phyloP scores from a whole-genome alignment of 1,140 invertebrate genomes.

The Aethina tumida region DNA sequence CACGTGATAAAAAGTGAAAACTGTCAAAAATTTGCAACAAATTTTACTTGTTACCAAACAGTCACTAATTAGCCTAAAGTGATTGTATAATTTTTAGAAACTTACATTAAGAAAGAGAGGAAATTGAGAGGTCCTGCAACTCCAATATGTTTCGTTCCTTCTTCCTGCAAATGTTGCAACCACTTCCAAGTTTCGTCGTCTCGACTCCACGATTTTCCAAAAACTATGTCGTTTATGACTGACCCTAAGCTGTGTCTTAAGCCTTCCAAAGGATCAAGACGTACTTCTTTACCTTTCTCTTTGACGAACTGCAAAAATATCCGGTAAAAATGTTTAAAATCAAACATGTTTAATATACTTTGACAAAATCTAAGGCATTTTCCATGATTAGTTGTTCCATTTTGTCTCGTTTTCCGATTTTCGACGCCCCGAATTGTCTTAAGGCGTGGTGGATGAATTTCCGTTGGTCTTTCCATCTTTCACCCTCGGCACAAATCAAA shows the following conservation, averaged over 20 bases:
- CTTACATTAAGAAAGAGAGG: constrained; percentile 65
- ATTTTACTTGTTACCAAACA: too few species aligned
- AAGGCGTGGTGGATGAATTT: constrained; percentile 61
- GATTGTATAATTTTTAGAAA: constrained; percentile 1
- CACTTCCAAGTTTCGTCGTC: constrained; percentile 64
- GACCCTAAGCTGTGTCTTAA: constrained; percentile 67
- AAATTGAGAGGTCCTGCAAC: constrained; percentile 74
- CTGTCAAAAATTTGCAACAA: too few species aligned
- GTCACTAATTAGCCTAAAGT: neutral
- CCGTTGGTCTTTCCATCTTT: constrained; percentile 73
- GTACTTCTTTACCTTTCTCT: constrained; percentile 17
- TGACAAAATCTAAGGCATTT: constrained; percentile 49
- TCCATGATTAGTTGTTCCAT: constrained; percentile 57
- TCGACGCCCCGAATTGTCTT: constrained; percentile 65
- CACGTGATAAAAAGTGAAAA: neutral
- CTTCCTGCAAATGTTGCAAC: constrained; percentile 63
- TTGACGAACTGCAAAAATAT: constrained; percentile 31
- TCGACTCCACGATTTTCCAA: constrained; percentile 57
- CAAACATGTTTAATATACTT: constrained; percentile 36
- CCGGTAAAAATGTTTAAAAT: neutral
- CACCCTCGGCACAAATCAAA: constrained; percentile 70
- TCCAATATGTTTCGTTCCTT: constrained; percentile 67
- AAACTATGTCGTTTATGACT: constrained; percentile 63
- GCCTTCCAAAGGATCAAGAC: constrained; percentile 39
- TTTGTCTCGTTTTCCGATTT: constrained; percentile 45